These are phyloP conservation scores for Drosophila lacertosa DNA, from an alignment of 1,140 invertebrate genomes.

Conservation along the genomic window DNA sequence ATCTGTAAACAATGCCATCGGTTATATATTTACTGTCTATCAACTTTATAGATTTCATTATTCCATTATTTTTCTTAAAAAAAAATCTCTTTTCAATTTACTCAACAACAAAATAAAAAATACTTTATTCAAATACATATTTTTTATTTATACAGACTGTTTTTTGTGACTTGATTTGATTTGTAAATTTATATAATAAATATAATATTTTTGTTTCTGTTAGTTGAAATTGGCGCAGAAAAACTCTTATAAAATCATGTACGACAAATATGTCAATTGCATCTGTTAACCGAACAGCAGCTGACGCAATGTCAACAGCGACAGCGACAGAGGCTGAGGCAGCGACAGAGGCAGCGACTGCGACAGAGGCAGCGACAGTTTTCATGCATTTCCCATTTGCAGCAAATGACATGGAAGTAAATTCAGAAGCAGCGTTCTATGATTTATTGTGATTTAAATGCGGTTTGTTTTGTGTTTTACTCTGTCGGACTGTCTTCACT, in stretches of 20 bases:
- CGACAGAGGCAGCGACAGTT: slow-evolving; percentile 5
- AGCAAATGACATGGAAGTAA: slow-evolving; percentile 25
- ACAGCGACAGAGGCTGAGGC: neutral
- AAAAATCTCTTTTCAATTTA: too few relatives aligned
- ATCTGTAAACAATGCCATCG: neutral
- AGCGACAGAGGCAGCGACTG: neutral
- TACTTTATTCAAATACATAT: too few relatives aligned
- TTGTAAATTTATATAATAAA: too few relatives aligned
- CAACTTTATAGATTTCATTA: slow-evolving; percentile 2
- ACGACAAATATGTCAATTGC: too few relatives aligned
- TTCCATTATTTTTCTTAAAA: neutral
- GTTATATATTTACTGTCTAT: neutral
- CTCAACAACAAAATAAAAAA: too few relatives aligned
- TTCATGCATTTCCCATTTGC: slow-evolving; percentile 6
- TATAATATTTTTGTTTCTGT: too few relatives aligned
- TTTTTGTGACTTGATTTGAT: too few relatives aligned
- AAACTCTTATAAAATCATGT: too few relatives aligned
- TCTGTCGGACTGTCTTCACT: slow-evolving; percentile 18
- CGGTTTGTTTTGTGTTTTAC: slow-evolving; percentile 38
- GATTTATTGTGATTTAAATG: slow-evolving; percentile 74
- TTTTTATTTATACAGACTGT: too few relatives aligned
- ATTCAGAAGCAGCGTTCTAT: slow-evolving; percentile 24
- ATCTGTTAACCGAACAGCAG: neutral
- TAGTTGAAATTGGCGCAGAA: too few relatives aligned
- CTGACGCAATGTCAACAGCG: neutral